phyloP scores from a whole-genome alignment of 2,888 invertebrate species.

The Lasioglossum oenotherae region DNA sequence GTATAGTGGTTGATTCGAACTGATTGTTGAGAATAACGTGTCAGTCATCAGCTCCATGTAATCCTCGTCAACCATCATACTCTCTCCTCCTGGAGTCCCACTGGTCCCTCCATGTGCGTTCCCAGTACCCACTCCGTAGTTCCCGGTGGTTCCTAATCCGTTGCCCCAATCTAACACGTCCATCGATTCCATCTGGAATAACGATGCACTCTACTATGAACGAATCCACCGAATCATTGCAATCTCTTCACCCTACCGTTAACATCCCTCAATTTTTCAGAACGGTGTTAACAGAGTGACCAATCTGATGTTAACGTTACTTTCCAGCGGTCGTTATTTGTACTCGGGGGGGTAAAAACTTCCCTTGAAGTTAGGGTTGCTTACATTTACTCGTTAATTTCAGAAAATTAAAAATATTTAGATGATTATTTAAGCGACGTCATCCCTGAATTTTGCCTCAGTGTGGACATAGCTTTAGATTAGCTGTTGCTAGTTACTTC shows the following conservation, averaged over 20 bases:
- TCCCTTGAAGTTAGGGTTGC: neutral
- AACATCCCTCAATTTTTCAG: neutral
- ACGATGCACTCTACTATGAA: slow-evolving; percentile 28
- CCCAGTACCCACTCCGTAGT: slow-evolving; percentile 75
- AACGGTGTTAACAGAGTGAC: neutral
- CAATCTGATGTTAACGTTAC: neutral
- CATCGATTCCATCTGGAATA: slow-evolving; percentile 88
- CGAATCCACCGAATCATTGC: neutral
- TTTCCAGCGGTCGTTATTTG: neutral
- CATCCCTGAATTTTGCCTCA: too few relatives aligned
- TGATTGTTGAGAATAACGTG: slow-evolving; percentile 94
- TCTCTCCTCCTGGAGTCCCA: slow-evolving; percentile 83
- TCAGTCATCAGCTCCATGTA: slow-evolving; percentile 95
- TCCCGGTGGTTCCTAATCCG: slow-evolving; percentile 75
- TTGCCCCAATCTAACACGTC: slow-evolving; percentile 89
- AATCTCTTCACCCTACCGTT: neutral
- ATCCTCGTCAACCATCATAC: slow-evolving; percentile 93
- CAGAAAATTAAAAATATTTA: too few relatives aligned
- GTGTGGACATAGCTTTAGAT: too few relatives aligned
- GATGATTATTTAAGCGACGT: too few relatives aligned
- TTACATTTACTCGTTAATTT: neutral
- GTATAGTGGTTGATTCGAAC: slow-evolving; percentile 94
- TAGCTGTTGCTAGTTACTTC: too few relatives aligned
- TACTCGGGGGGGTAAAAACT: neutral
- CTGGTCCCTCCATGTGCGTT: slow-evolving; percentile 75